Percentiles rank a stretch among this genome's conserved stretches.
phyloP scores from a whole-genome alignment of 2,113 vertebrate genomes.

The Corydoras sp. region DNA sequence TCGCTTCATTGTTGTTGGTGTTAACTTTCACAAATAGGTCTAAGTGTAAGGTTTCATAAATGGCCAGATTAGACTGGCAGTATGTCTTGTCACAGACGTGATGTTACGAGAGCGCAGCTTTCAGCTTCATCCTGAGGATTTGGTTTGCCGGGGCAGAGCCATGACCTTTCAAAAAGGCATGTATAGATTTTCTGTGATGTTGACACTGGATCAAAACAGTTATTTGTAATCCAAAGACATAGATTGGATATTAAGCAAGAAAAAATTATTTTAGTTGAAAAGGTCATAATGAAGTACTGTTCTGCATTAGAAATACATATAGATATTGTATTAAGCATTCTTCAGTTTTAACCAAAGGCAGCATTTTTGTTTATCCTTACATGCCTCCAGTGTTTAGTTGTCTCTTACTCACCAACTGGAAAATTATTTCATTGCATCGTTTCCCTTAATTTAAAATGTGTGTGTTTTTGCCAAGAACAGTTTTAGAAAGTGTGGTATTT shows the following conservation, averaged over 20 bases:
- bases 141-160: conserved; percentile 5
- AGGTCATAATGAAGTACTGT: not conserved
- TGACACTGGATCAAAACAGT: conserved; percentile 25
- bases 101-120: conserved; percentile 21
- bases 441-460: no score
- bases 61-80: not conserved
- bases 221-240: conserved; percentile 8
- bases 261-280: not conserved
- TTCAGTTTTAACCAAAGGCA: not conserved
- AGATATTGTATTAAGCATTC: not conserved
- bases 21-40: conserved; percentile 1
- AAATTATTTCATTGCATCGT: no score
- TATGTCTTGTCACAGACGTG: conserved; percentile 11
- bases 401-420: no score
- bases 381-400: no score
- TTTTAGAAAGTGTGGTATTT: not conserved
- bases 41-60: no score
- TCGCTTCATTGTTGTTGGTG: no score
- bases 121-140: not conserved
- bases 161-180: conserved; percentile 6
- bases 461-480: not conserved
- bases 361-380: no score
- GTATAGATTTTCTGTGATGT: conserved; percentile 8
- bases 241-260: not conserved
- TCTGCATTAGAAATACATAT: not conserved